Evolutionary conservation across 2,113 vertebrate genomes (phyloP).

Genomic region (Phrynocephalus versicolor): DNA sequence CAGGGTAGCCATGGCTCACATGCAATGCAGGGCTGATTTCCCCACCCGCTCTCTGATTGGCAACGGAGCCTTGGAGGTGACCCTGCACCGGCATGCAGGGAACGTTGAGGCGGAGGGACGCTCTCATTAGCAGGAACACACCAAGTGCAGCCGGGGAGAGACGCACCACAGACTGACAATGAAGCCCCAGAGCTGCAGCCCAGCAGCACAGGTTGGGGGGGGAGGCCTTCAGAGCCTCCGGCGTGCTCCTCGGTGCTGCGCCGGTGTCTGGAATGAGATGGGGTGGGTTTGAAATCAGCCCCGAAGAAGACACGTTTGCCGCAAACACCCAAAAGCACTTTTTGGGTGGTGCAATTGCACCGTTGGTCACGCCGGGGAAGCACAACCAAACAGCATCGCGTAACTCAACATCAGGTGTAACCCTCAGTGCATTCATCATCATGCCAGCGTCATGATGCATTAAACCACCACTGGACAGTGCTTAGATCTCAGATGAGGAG

Average conservation of each 20-base stretch:
- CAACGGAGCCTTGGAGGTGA: conserved; percentile 1
- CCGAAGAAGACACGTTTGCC: too few species aligned
- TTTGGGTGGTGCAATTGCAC: too few species aligned
- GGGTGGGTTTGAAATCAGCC: too few species aligned
- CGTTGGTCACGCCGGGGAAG: too few species aligned
- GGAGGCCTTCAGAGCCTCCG: conserved; percentile 29
- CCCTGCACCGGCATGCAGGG: conserved; percentile 19
- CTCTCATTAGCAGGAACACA: not conserved
- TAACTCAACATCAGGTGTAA: too few species aligned
- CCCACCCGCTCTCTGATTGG: conserved; percentile 27
- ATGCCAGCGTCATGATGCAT: too few species aligned
- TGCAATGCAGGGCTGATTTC: not conserved
- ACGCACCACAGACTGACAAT: not conserved
- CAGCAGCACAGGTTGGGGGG: too few species aligned
- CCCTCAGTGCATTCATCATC: too few species aligned
- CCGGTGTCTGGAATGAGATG: not conserved
- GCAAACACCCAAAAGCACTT: too few species aligned
- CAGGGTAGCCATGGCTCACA: conserved; percentile 3
- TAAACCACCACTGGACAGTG: too few species aligned
- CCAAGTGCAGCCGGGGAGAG: accelerated
- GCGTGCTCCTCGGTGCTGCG: accelerated
- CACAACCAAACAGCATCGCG: too few species aligned
- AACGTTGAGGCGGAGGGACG: not conserved
- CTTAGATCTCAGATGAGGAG: too few species aligned
- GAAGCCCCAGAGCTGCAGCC: not conserved